A percentile compares a stretch with the other conserved stretches of the same genome.
Evolutionary conservation across 2,888 invertebrate genomes (phyloP).

Genomic region (Hymenopus coronatus): DNA sequence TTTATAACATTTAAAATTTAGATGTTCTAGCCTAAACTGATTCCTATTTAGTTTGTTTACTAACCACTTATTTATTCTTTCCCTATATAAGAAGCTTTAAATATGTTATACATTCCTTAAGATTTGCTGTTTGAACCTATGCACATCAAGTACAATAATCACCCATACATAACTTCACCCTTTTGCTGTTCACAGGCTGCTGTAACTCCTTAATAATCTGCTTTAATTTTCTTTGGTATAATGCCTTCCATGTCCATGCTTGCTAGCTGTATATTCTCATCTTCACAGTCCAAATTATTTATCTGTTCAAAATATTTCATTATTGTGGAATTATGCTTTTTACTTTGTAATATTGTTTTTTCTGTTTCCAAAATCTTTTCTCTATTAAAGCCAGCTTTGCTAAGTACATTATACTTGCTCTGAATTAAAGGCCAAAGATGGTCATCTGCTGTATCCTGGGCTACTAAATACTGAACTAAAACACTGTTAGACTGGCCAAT

Average conservation of each 20-base stretch:
- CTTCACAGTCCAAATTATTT: neutral
- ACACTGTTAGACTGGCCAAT: slow-evolving; percentile 82
- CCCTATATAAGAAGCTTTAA: too few relatives aligned
- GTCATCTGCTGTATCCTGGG: slow-evolving; percentile 85
- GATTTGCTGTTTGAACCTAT: too few relatives aligned
- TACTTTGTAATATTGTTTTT: neutral
- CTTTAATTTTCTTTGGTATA: neutral
- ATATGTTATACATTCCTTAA: too few relatives aligned
- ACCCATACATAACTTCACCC: too few relatives aligned
- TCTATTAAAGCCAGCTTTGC: slow-evolving; percentile 80
- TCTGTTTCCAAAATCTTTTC: slow-evolving; percentile 68
- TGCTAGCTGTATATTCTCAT: neutral
- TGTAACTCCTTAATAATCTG: neutral
- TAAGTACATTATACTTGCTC: slow-evolving; percentile 77
- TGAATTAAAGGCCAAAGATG: slow-evolving; percentile 86
- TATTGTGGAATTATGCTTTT: neutral
- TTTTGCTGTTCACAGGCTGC: too few relatives aligned
- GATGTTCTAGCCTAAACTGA: too few relatives aligned
- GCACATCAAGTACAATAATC: too few relatives aligned
- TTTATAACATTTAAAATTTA: too few relatives aligned
- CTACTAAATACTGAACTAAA: slow-evolving; percentile 81
- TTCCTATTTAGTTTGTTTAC: too few relatives aligned
- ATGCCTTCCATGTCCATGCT: neutral
- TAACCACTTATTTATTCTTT: too few relatives aligned
- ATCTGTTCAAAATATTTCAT: neutral